These are phyloP conservation scores for Acrocephalus scirpaceus DNA, from an alignment of 2,797 vertebrate genomes.

Conservation along the genomic window DNA sequence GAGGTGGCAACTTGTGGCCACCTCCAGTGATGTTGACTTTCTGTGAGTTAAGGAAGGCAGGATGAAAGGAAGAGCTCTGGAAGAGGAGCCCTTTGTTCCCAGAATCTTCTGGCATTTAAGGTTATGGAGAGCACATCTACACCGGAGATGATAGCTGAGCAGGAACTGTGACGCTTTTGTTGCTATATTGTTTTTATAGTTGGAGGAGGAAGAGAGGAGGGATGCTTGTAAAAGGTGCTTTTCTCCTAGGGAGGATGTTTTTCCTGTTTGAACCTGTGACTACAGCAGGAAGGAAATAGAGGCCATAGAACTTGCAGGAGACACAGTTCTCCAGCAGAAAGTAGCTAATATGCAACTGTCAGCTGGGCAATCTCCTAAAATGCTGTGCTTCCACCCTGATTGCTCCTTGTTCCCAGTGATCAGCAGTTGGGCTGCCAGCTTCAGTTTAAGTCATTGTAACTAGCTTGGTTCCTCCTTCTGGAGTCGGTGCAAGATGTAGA, in stretches of 20 bases:
- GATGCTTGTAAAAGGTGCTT: neutral
- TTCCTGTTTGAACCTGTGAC: neutral
- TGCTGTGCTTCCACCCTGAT: neutral
- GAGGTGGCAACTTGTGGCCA: neutral
- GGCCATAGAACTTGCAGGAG: neutral
- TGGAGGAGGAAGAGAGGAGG: slow-evolving; percentile 12
- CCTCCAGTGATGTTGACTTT: neutral
- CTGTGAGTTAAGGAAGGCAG: neutral
- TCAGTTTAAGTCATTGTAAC: neutral
- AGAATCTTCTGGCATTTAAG: neutral
- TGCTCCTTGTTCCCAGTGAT: neutral
- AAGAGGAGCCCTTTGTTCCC: slow-evolving; percentile 2
- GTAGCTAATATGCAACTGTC: neutral
- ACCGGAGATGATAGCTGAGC: neutral
- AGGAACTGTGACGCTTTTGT: neutral
- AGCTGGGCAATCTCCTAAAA: neutral
- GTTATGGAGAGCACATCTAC: neutral
- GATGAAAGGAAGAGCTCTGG: neutral
- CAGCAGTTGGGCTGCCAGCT: neutral
- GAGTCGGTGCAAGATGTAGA: fast-evolving
- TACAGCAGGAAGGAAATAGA: neutral
- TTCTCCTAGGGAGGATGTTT: neutral
- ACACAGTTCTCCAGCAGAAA: neutral
- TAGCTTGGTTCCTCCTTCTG: neutral
- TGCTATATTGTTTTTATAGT: neutral